Evolutionary conservation across 1,140 invertebrate species (phyloP), one percentile per base, ranked within the genome.

Genomic region (Bacillus rossius): DNA sequence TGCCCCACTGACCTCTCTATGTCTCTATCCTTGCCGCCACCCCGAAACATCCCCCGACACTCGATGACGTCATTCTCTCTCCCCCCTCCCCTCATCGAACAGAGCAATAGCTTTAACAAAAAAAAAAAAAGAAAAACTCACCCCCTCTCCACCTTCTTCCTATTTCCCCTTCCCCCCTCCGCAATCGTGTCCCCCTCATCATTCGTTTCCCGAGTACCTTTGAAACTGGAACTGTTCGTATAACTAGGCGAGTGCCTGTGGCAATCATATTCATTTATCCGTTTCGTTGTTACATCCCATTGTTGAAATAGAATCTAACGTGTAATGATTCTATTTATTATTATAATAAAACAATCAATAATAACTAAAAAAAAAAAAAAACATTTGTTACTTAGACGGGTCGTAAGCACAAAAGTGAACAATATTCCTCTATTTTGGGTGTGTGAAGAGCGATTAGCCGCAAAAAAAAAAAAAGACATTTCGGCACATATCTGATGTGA

Each of bases 51-150:
- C 23, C 5, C 25, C 17, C 29, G 38, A 41, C 13, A 19, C 16
- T 19, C 16, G 1, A 48, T 56, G 37, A 25, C 37, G 38, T 56
- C 26, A 47, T 29, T 19, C 55, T 22, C 41, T 16, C 17, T 5
- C 17, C 16, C 5, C 38, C 49, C 49, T 57, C 37, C 37, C 38
- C 19, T 14, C 41, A n/a, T n/a, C 26, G 38, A 57, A 57, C 45
- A 47, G 29, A 57, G 45, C 55, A 57, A 57, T 57, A 57, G 42
- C 37, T 56, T 56, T 48, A 48, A n/a, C 55, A 23, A 50, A 16
- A 10, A 16, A 48, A 8, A 10, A n/a, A 48, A 19, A 13, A 48
- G 10, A 16, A 48, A 48, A 8, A 8, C 10, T 13, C 19, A 48
- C 8, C 8, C 45, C 45, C 45, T 19, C 8, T 19, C 8, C 16